Conservation (phyloP, 2,113 vertebrate species). For the Hypocryptadius cinnamomeus region DNA sequence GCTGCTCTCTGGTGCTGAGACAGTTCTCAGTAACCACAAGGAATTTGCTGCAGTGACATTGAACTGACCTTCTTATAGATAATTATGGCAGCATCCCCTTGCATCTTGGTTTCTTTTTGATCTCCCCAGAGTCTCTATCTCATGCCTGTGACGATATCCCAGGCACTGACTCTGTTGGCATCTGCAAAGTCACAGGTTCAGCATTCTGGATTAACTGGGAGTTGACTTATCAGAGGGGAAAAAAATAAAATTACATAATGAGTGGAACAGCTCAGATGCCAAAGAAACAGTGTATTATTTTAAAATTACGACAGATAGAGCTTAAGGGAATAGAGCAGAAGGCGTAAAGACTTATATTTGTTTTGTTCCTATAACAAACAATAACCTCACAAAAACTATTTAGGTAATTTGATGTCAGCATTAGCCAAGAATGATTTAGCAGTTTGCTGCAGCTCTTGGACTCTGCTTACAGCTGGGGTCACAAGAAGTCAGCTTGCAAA, state of each 20-base stretch:
- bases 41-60: constrained; percentile 34
- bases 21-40: not conserved
- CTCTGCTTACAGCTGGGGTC: not conserved
- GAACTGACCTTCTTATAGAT: not conserved
- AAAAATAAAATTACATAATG: not conserved
- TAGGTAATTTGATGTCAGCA: not conserved
- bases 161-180: not conserved
- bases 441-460: not conserved
- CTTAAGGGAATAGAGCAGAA: not conserved
- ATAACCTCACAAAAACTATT: not conserved
- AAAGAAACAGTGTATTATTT: not conserved
- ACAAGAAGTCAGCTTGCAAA: not conserved
- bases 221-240: not conserved
- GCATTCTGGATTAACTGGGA: not conserved
- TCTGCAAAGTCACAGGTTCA: constrained; percentile 15
- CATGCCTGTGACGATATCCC: not conserved
- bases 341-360: not conserved
- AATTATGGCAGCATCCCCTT: not conserved
- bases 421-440: not conserved
- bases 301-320: not conserved
- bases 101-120: not conserved
- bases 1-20: not conserved
- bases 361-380: not conserved
- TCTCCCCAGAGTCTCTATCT: not conserved
- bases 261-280: not conserved